These are phyloP conservation scores for Tamandua tetradactyla DNA, from an alignment of 2,797 vertebrate species.

Conservation along the genomic window DNA sequence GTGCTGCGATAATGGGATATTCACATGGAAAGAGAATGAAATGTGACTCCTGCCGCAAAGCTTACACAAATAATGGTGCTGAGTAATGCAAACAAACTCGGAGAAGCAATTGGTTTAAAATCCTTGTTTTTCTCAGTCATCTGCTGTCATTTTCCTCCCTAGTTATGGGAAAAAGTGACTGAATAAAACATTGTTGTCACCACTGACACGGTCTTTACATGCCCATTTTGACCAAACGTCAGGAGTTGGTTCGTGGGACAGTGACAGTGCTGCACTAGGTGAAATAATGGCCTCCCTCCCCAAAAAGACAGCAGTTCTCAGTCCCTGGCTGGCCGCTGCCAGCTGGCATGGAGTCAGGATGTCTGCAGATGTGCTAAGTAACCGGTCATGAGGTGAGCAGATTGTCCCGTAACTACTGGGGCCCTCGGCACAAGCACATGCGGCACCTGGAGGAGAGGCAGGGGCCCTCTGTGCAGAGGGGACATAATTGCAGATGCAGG, in stretches of 20 bases:
- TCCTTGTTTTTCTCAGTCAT: neutral
- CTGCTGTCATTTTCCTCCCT: neutral
- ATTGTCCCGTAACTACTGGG: no score
- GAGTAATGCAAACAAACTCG: constrained; percentile 30
- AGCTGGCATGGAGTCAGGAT: neutral
- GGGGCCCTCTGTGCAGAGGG: no score
- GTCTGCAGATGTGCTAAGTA: neutral
- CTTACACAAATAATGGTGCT: no score
- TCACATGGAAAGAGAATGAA: no score
- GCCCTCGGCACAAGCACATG: no score
- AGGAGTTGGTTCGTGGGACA: neutral
- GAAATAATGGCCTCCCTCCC: neutral
- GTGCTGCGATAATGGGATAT: no score
- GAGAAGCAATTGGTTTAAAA: constrained; percentile 24
- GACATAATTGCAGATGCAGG: no score
- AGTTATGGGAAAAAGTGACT: neutral
- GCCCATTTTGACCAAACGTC: neutral
- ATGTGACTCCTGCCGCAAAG: no score
- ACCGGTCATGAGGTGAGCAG: neutral
- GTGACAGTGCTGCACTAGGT: neutral
- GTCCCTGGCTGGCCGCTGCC: no score
- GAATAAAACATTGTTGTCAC: neutral
- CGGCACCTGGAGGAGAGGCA: no score
- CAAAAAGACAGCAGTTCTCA: neutral
- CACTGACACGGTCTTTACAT: neutral